Evolutionary conservation across 1,140 invertebrate species (phyloP), one percentile per base, ranked within the genome.

Genomic region (Ceratina australensis): DNA sequence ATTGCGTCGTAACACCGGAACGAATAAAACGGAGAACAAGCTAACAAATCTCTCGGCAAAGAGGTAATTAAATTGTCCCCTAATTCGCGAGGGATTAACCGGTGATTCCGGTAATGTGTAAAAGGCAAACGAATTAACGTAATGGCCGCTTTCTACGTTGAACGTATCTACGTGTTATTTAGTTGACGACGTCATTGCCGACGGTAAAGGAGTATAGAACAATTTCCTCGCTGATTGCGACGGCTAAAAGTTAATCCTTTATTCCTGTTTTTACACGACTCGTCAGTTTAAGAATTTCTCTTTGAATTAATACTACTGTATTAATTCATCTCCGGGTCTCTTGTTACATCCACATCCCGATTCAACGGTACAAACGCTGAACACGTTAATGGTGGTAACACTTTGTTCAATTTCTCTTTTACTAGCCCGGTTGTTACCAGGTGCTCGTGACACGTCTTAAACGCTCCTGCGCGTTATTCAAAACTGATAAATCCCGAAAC

Each of bases 21-120:
- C 49, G 24, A 67, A 22, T 15, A 20, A 20, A 67, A 54, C 22
- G 24, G 24, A 7, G 22, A 22, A 26, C 18, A 50, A 66, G 26
- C 18, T 4, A 12, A 22, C 13, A 8, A 28, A 28, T 67, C 22
- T 8, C 24, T 20, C 13, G 24, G 54, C 54, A 0, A 18, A 16
- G 22, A 12, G 47, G 24, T 24, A 67, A 67, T 67, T 67, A 67
- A 67, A 54, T 54, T 16, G 65, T 56, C 18, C 16, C 13, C 13
- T 18, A 13, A 33, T 68, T 68, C 16, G 18, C 49, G 5, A 13
- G 24, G 65, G n/a, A 68, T 68, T 68, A 54, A 68, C n/a, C 22
- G 5, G 12, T 16, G 18, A 66, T 49, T 8, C 16, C 18, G 18
- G 16, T n/a, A 67, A 67, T 15, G 24, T 52, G 65, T 13, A 28